Percentiles rank a stretch among this genome's conserved stretches.
These are phyloP conservation scores for Hemiprocne comata DNA, from an alignment of 2,113 vertebrate genomes.

Conservation along the genomic window DNA sequence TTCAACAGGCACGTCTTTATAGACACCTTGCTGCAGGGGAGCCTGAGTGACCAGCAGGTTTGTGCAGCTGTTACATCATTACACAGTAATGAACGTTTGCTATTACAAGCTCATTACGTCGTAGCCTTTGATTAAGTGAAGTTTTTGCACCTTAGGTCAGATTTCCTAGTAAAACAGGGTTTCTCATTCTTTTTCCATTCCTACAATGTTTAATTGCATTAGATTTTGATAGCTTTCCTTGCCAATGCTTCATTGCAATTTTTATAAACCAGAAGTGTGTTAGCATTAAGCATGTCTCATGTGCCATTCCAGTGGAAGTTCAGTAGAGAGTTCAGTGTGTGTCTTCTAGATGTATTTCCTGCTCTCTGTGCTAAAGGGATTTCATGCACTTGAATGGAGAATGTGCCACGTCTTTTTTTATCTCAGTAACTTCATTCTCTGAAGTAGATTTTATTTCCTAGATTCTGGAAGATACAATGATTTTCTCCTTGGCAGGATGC, in stretches of 20 bases:
- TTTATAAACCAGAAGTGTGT: not conserved
- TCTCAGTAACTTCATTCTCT: constrained; percentile 23
- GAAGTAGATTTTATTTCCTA: constrained; percentile 76
- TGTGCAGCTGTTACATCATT: not conserved
- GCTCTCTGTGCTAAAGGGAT: constrained; percentile 3
- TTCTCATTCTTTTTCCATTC: not conserved
- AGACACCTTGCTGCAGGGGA: constrained; percentile 87
- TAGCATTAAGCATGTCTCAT: not conserved
- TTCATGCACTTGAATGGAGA: constrained; percentile 22
- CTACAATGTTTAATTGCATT: not conserved
- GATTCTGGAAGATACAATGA: constrained; percentile 96
- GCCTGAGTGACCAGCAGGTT: constrained; percentile 91
- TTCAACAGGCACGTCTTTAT: constrained; percentile 81
- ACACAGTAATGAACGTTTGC: not conserved
- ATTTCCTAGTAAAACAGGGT: not conserved
- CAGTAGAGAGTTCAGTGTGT: not conserved
- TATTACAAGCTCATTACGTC: not conserved
- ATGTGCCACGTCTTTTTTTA: constrained; percentile 1
- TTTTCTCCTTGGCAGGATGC: constrained; percentile 92
- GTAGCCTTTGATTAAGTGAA: constrained; percentile 4
- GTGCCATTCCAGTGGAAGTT: constrained; percentile 1
- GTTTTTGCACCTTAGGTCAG: not conserved
- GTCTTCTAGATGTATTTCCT: constrained; percentile 24
- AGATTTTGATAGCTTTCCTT: not conserved
- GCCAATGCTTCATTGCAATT: not conserved